Conservation (phyloP, 1,140 invertebrate genomes). For the Drosophila kepulauana region DNA sequence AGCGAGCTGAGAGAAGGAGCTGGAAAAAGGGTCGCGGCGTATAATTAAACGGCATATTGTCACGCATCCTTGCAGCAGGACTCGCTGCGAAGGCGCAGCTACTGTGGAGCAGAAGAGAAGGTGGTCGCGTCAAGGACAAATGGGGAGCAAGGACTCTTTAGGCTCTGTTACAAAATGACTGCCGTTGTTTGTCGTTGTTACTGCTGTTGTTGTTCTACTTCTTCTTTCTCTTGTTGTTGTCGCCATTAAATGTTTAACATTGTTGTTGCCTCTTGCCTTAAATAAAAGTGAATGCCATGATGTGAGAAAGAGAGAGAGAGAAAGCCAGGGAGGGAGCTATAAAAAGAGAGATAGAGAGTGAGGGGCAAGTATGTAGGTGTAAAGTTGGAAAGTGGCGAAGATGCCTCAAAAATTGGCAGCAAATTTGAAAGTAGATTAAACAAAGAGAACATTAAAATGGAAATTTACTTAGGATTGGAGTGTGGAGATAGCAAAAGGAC, state of each 20-base stretch:
- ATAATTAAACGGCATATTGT: conserved; percentile 83
- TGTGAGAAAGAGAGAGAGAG: conserved; percentile 4
- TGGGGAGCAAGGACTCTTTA: conserved; percentile 36
- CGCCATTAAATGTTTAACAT: conserved; percentile 54
- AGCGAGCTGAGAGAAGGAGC: background rate
- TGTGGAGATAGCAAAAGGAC: background rate
- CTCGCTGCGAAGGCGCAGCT: background rate
- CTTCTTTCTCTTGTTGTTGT: conserved; percentile 30
- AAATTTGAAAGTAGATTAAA: conserved; percentile 23
- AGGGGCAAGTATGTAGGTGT: background rate
- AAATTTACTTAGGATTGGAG: conserved; percentile 11
- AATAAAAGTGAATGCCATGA: conserved; percentile 38
- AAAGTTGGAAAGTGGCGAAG: background rate
- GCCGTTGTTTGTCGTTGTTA: conserved; percentile 15
- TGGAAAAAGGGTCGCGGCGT: conserved; percentile 63
- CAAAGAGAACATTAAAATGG: conserved; percentile 10
- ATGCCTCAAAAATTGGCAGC: conserved; percentile 12
- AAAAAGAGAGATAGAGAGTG: background rate
- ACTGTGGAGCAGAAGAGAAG: background rate
- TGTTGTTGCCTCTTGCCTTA: conserved; percentile 35
- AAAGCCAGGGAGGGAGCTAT: background rate
- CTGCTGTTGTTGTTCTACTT: conserved; percentile 2
- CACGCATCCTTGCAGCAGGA: conserved; percentile 68
- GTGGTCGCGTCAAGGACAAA: conserved; percentile 38
- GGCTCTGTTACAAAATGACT: conserved; percentile 34